phyloP scores from a whole-genome alignment of 2,888 invertebrate genomes.

The Holacanthella duospinosa region DNA sequence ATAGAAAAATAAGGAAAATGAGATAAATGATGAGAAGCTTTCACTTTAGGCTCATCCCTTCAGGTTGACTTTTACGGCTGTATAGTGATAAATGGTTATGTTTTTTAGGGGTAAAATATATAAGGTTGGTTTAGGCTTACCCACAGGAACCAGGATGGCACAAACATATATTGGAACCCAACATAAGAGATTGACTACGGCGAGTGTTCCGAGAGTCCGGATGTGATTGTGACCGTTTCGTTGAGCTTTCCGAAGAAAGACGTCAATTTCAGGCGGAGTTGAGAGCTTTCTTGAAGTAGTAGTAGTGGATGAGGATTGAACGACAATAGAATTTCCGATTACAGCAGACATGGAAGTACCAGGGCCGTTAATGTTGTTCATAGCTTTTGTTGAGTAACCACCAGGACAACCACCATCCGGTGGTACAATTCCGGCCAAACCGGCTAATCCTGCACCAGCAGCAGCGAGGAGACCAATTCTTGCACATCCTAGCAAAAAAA shows the following conservation, averaged over 20 bases:
- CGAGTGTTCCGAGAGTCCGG: conserved; percentile 74
- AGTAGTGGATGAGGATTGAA: neutral
- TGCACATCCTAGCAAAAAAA: conserved; percentile 35
- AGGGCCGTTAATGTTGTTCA: neutral
- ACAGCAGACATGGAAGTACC: neutral
- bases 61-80: too few species aligned
- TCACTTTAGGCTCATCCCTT: neutral
- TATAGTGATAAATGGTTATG: neutral
- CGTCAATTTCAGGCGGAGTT: conserved; percentile 33
- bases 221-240: conserved; percentile 44
- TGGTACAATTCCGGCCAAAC: conserved; percentile 32
- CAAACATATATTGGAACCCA: conserved; percentile 85
- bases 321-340: neutral
- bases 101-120: too few species aligned
- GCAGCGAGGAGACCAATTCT: conserved; percentile 36
- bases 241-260: conserved; percentile 35
- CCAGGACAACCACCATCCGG: conserved; percentile 12
- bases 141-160: conserved; percentile 62
- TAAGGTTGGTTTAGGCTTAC: too few species aligned
- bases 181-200: conserved; percentile 72
- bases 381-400: neutral
- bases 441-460: conserved; percentile 36
- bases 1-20: too few species aligned
- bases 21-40: neutral
- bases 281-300: conserved; percentile 5